phyloP scores from a whole-genome alignment of 2,888 invertebrate genomes.

The Antitype chi region DNA sequence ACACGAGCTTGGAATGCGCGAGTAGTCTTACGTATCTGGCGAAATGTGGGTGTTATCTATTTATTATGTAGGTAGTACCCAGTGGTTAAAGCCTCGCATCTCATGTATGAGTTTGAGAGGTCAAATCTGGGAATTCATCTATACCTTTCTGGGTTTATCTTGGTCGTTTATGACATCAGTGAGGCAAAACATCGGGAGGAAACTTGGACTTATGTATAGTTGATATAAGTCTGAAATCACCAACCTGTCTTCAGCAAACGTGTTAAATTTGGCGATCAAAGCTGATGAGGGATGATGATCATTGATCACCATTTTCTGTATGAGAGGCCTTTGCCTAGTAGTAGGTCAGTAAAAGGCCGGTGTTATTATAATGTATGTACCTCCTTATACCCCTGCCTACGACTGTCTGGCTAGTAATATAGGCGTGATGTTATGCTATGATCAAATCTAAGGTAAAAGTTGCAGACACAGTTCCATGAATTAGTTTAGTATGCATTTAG shows the following conservation, averaged over 20 bases:
- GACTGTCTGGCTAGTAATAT: neutral
- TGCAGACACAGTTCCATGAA: conserved; percentile 23
- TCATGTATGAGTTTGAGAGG: neutral
- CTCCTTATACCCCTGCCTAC: neutral
- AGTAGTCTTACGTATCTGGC: neutral
- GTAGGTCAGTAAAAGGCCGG: too few relatives aligned
- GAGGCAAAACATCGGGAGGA: too few relatives aligned
- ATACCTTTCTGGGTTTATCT: too few relatives aligned
- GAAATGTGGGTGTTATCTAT: too few relatives aligned
- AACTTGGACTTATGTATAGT: too few relatives aligned
- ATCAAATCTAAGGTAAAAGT: conserved; percentile 3
- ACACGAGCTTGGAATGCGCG: neutral
- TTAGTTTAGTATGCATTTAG: conserved; percentile 32
- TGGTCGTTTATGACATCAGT: too few relatives aligned
- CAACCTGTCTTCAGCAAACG: too few relatives aligned
- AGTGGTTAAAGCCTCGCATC: neutral
- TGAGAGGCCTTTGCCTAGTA: too few relatives aligned
- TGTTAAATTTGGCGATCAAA: too few relatives aligned
- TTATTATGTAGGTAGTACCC: neutral
- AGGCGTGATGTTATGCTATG: neutral
- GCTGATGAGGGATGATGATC: too few relatives aligned
- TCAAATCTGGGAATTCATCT: neutral
- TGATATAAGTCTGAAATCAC: too few relatives aligned
- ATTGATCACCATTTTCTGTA: too few relatives aligned
- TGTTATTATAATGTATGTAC: neutral